Conservation (phyloP, 2,113 vertebrate genomes). For the Craseonycteris thonglongyai region DNA sequence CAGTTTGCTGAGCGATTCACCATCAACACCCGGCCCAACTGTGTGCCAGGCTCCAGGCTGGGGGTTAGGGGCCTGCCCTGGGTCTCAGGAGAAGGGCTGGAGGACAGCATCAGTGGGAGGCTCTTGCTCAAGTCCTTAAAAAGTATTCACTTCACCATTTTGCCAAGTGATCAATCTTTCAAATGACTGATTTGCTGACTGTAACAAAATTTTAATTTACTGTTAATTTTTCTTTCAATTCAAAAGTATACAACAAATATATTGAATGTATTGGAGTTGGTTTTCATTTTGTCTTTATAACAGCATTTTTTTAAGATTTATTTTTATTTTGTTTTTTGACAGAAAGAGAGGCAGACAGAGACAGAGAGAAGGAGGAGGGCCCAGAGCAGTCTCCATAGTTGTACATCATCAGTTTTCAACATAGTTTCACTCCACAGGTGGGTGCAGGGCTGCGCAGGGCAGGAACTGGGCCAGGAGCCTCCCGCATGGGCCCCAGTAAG, state of each 20-base stretch:
- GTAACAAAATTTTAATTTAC: neutral
- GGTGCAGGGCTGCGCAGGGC: no score
- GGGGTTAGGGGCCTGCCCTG: no score
- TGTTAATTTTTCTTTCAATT: neutral
- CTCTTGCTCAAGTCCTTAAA: neutral
- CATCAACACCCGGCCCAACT: neutral
- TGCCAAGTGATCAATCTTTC: neutral
- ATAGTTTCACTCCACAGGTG: no score
- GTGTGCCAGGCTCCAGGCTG: rapidly evolving
- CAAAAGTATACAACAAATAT: neutral
- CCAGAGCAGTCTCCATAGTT: no score
- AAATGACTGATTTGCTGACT: neutral
- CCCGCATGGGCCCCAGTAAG: no score
- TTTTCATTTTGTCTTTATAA: neutral
- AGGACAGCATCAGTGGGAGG: neutral
- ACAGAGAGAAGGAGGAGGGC: no score
- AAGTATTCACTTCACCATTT: neutral
- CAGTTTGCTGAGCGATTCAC: neutral
- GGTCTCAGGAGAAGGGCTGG: neutral
- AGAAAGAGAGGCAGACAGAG: no score
- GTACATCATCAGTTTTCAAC: no score
- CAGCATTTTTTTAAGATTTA: no score
- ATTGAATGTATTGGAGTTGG: neutral
- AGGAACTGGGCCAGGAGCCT: no score
- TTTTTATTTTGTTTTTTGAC: no score